phyloP scores from a whole-genome alignment of 2,113 vertebrate species.

The Chrysemys picta region DNA sequence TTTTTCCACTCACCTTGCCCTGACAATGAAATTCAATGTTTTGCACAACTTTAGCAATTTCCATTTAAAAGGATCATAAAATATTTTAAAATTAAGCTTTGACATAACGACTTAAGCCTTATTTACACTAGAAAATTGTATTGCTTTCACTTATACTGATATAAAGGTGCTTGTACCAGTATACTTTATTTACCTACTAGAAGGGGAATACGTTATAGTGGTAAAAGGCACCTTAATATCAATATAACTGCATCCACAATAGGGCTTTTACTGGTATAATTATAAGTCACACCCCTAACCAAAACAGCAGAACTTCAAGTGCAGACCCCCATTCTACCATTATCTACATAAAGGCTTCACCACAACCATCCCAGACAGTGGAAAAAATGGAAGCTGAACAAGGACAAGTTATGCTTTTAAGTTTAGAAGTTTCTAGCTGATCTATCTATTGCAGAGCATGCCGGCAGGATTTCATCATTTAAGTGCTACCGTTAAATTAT shows the following conservation, averaged over 20 bases:
- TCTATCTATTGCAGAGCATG: neutral
- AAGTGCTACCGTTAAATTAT: neutral
- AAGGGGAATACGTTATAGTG: neutral
- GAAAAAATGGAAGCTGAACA: neutral
- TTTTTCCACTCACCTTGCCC: accelerated
- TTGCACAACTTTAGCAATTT: neutral
- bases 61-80: neutral
- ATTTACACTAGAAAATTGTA: neutral
- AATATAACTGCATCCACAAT: neutral
- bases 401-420: neutral
- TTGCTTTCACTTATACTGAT: neutral
- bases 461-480: neutral
- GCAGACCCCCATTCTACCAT: neutral
- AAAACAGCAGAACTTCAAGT: neutral
- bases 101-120: neutral
- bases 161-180: neutral
- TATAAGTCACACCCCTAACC: neutral
- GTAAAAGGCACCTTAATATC: neutral
- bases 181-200: neutral
- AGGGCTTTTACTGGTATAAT: neutral
- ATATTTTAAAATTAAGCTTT: neutral
- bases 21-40: too few relatives aligned
- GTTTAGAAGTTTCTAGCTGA: neutral
- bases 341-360: neutral
- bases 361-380: neutral